phyloP scores from a whole-genome alignment of 35 echinoderm and acorn worm genomes.

The Apostichopus parvimensis region DNA sequence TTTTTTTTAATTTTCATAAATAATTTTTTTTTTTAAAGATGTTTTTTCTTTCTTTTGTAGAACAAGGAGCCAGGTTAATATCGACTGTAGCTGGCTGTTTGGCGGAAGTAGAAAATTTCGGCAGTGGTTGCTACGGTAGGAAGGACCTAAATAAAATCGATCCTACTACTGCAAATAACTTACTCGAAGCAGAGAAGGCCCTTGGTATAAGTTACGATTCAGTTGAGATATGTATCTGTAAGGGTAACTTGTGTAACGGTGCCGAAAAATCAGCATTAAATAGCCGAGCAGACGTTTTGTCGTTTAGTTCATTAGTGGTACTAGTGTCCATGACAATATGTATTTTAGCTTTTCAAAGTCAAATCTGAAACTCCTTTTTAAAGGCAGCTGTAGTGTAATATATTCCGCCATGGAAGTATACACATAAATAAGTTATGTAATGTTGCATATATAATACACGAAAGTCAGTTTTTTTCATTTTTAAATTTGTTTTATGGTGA shows the following conservation, averaged over 20 bases:
- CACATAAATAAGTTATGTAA: too few relatives aligned
- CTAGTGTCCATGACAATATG: not conserved
- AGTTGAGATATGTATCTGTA: not conserved
- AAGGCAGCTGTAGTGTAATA: too few relatives aligned
- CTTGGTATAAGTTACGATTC: not conserved
- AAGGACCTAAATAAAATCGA: constrained; percentile 1
- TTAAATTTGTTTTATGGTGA: too few relatives aligned
- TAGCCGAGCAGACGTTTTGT: not conserved
- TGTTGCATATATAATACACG: too few relatives aligned
- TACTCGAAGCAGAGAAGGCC: not conserved
- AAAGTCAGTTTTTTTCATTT: too few relatives aligned
- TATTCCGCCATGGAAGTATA: too few relatives aligned
- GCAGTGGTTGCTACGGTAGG: not conserved
- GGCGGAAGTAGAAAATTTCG: not conserved
- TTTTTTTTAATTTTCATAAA: too few relatives aligned
- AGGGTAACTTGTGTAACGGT: constrained; percentile 15
- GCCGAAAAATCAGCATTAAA: not conserved
- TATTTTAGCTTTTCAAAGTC: too few relatives aligned
- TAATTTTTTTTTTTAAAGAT: too few relatives aligned
- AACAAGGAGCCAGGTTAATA: not conserved
- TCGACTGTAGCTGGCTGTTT: not conserved
- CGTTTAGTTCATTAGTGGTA: not conserved
- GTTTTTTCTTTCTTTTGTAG: not conserved
- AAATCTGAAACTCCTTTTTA: too few relatives aligned
- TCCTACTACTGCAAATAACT: not conserved